Evolutionary conservation across 2,888 invertebrate genomes (phyloP), one percentile per base, ranked within the genome.

Genomic region (Julus scanicus): DNA sequence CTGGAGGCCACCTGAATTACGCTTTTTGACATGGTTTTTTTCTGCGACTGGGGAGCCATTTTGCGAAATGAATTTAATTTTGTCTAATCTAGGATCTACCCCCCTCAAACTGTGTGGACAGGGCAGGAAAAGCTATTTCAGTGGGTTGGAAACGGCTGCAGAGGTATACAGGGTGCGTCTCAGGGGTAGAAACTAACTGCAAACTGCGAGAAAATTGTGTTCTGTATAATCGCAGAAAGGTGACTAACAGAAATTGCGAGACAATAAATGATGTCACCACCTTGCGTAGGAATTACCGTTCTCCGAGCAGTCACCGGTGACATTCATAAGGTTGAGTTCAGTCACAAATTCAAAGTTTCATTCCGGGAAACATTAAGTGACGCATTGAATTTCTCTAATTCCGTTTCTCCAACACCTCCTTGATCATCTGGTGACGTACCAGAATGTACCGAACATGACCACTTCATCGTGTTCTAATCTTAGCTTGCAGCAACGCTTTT

Each of bases 101-200:
- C 63, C 20, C 63, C 63, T 63, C 63, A 63, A 63, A 63, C 63
- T 63, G 63, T 63, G 63, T 63, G 63, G 63, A 63, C 63, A 63
- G 63, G n/a, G 20, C 63, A 20, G 63, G 63, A 63, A 63, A 20
- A 20, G 63, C 63, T n/a, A 63, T 63, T 20, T 20, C 8, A 8
- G 49, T 20, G 20, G 4, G 20, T 20, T 63, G 20, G 63, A 57
- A 63, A 20, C 63, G 63, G n/a, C 20, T 63, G n/a, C n/a, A 6
- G 6, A 20, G n/a, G 9, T 63, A n/a, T 63, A n/a, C 63, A 63
- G 15, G 63, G 63, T 20, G 57, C 57, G 57, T 57, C 57, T 13
- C 13, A 17, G 6, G 15, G 6, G 63, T 20, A 4, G 49, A 49
- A 49, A 49, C 49, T 49, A 8, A 49, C 1, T 49, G 49, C 9